Conservation (phyloP, 2,797 vertebrate genomes). For the Cynopterus sphinx region DNA sequence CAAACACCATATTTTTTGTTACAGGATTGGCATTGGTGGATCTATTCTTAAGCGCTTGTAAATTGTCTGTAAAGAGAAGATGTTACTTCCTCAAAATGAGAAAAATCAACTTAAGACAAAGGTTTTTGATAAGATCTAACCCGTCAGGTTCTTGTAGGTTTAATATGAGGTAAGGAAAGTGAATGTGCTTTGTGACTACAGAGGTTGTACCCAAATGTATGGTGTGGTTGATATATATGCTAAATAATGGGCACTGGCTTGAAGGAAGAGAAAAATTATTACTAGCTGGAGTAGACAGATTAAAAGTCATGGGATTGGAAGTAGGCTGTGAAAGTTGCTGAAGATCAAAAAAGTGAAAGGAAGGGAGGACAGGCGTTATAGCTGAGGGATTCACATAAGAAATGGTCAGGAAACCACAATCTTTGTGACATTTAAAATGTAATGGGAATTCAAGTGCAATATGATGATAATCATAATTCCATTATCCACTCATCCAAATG, state of each 20-base stretch:
- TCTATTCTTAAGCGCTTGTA: background rate
- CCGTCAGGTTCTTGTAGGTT: background rate
- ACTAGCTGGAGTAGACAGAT: background rate
- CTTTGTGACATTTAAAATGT: background rate
- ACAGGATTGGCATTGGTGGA: background rate
- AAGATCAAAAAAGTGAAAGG: background rate
- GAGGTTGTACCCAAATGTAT: background rate
- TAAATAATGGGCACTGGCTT: background rate
- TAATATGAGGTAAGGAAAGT: background rate
- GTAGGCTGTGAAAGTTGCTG: background rate
- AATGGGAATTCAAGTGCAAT: background rate
- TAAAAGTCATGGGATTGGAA: background rate
- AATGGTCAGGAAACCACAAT: background rate
- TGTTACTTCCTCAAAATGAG: background rate
- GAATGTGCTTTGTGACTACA: background rate
- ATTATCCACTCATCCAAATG: background rate
- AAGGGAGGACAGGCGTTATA: background rate
- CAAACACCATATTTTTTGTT: constrained; percentile 7
- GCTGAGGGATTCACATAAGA: background rate
- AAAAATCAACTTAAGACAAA: background rate
- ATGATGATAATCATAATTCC: background rate
- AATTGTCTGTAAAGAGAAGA: background rate
- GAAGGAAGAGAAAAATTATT: background rate
- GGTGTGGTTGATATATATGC: background rate
- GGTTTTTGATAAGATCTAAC: constrained; percentile 6